Evolutionary conservation across 92 coral and sea anemone species (phyloP).

Genomic region (Ricordea florida): DNA sequence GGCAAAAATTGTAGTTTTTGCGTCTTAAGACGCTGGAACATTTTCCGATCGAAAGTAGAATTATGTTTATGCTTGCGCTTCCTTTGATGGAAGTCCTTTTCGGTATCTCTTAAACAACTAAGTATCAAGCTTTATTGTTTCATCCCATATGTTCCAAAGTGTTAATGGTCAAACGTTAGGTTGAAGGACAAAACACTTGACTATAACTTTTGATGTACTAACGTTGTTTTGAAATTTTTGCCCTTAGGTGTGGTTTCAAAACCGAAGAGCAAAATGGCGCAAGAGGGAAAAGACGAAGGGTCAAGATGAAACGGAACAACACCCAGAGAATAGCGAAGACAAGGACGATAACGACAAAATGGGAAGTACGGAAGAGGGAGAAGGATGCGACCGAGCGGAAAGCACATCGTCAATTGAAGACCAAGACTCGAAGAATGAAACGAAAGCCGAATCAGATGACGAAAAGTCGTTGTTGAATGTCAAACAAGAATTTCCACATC

Average conservation of each 20-base stretch:
- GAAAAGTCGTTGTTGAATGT: neutral
- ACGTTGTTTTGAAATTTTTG: neutral
- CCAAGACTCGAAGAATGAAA: neutral
- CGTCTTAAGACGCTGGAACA: too few relatives aligned
- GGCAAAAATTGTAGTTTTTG: too few relatives aligned
- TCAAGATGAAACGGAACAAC: constrained; percentile 53
- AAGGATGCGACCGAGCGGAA: too few relatives aligned
- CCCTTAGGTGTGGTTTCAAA: constrained; percentile 97
- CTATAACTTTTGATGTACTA: neutral
- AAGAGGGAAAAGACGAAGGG: constrained; percentile 84
- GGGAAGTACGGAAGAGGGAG: too few relatives aligned
- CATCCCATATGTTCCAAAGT: neutral
- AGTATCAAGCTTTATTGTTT: too few relatives aligned
- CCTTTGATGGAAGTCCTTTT: too few relatives aligned
- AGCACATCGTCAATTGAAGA: too few relatives aligned
- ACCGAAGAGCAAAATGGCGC: constrained; percentile 98
- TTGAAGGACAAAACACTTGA: neutral
- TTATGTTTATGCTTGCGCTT: too few relatives aligned
- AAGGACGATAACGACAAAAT: neutral
- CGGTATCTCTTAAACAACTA: too few relatives aligned
- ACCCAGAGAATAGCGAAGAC: constrained; percentile 47
- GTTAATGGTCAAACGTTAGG: neutral
- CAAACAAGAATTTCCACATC: constrained; percentile 55
- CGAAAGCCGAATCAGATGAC: neutral
- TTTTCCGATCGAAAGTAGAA: too few relatives aligned